Conservation (phyloP, 2,113 vertebrate genomes). For the Dromiciops gliroides region DNA sequence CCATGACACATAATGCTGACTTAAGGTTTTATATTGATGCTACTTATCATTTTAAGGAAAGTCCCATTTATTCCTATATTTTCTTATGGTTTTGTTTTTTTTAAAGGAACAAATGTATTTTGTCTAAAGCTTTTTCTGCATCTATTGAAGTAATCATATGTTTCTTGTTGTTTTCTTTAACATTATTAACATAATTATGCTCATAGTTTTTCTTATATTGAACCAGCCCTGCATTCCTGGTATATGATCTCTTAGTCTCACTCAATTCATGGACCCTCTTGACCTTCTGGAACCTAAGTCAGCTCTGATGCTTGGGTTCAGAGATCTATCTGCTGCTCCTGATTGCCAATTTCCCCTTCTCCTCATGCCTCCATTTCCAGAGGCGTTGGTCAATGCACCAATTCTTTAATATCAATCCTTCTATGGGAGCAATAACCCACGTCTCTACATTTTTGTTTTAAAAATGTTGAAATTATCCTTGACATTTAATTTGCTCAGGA, state of each 20-base stretch:
- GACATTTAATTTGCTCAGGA: not conserved
- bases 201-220: not conserved
- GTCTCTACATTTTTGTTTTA: not conserved
- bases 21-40: not conserved
- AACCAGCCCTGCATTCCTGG: not conserved
- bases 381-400: not conserved
- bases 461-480: not conserved
- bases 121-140: not conserved
- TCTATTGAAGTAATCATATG: not conserved
- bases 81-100: not conserved
- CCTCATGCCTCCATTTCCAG: not conserved
- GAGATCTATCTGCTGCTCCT: not conserved
- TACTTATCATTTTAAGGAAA: not conserved
- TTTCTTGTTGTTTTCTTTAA: not conserved
- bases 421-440: not conserved
- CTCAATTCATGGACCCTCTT: not conserved
- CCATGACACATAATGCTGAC: not conserved
- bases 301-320: not conserved
- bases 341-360: not conserved
- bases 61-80: not conserved
- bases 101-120: not conserved
- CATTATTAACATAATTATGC: not conserved
- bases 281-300: not conserved
- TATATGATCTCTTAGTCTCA: not conserved
- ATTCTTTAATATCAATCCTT: not conserved